Evolutionary conservation across 2,888 invertebrate genomes (phyloP).

Genomic region (Eilema griseolum): DNA sequence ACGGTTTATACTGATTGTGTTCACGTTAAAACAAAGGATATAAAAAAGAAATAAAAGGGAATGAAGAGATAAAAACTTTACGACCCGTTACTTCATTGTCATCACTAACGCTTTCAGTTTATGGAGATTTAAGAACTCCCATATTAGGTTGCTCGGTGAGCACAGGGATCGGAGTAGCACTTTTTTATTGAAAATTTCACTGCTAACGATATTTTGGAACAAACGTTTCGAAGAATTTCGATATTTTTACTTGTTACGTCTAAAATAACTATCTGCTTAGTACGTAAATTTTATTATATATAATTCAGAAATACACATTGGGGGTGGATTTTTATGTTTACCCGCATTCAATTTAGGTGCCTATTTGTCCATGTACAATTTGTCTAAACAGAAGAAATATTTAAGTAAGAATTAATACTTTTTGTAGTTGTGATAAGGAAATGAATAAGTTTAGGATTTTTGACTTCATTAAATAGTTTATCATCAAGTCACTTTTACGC

Average conservation of each 20-base stretch:
- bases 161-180: constrained; percentile 43
- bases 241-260: not conserved
- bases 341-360: too few species aligned
- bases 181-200: constrained; percentile 7
- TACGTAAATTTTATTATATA: not conserved
- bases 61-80: constrained; percentile 84
- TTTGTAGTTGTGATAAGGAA: too few species aligned
- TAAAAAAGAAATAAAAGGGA: constrained; percentile 70
- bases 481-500: not conserved
- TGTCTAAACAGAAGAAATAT: too few species aligned
- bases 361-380: not conserved
- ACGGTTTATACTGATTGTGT: constrained; percentile 54
- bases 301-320: not conserved
- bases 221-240: not conserved
- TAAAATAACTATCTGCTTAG: not conserved
- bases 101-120: constrained; percentile 65
- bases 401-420: too few species aligned
- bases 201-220: too few species aligned
- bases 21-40: constrained; percentile 68
- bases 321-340: not conserved
- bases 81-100: constrained; percentile 77
- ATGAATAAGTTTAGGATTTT: too few species aligned
- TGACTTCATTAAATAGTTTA: not conserved
- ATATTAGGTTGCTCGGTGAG: constrained; percentile 63
- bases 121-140: constrained; percentile 74